Conservation (phyloP, 2,113 vertebrate species). For the Calidris pygmaea region DNA sequence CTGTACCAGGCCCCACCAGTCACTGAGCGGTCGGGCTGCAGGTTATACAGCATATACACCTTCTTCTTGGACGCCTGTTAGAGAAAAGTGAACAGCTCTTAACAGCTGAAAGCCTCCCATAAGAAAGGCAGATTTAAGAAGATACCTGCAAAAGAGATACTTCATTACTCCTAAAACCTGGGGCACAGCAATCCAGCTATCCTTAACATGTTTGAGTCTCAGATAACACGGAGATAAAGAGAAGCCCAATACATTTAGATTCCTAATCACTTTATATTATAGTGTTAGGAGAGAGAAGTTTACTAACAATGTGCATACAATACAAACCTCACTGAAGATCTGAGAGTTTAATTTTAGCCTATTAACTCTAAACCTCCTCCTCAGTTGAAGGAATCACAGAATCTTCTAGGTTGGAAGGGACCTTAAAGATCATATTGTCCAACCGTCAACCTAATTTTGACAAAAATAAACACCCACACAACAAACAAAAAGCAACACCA, state of each 20-base stretch:
- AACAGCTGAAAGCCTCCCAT: not conserved
- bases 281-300: not conserved
- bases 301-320: not conserved
- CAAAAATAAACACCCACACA: too few species aligned
- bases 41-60: constrained; percentile 96
- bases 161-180: not conserved
- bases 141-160: not conserved
- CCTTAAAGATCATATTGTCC: too few species aligned
- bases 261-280: not conserved
- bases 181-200: not conserved
- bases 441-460: too few species aligned
- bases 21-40: constrained; percentile 94
- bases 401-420: too few species aligned
- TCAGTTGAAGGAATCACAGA: not conserved
- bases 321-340: not conserved
- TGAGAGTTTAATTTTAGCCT: not conserved
- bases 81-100: not conserved
- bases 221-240: not conserved
- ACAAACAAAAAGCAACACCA: too few species aligned
- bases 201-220: not conserved
- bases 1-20: constrained; percentile 98
- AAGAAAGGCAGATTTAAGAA: not conserved
- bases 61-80: constrained; percentile 97
- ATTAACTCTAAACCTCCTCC: not conserved
- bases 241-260: not conserved